phyloP scores from a whole-genome alignment of 2,888 invertebrate genomes.

The Eretmocerus hayati region DNA sequence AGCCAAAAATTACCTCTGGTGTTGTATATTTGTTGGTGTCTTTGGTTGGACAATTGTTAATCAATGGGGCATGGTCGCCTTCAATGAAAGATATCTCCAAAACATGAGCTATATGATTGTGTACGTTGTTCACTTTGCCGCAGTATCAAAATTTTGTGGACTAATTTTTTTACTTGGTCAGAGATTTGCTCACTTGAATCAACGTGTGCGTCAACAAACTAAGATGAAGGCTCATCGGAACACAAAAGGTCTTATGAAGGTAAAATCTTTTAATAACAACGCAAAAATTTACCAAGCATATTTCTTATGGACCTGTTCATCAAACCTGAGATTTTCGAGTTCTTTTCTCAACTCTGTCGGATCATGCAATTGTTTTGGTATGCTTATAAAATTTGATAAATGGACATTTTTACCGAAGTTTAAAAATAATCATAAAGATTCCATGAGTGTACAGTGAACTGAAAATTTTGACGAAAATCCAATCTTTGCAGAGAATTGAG shows the following conservation, averaged over 20 bases:
- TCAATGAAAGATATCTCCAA: constrained; percentile 28
- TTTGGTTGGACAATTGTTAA: constrained; percentile 30
- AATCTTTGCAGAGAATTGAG: constrained; percentile 33
- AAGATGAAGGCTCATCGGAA: background rate
- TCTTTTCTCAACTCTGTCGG: background rate
- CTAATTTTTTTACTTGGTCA: constrained; percentile 33
- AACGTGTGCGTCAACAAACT: background rate
- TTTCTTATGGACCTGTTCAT: too few species aligned
- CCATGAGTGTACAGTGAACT: background rate
- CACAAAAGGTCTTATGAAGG: background rate
- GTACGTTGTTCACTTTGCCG: constrained; percentile 31
- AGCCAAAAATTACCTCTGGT: constrained; percentile 26
- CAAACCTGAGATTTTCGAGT: background rate
- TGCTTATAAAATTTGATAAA: background rate
- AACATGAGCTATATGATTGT: constrained; percentile 34
- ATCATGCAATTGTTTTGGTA: too few species aligned
- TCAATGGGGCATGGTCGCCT: constrained; percentile 35
- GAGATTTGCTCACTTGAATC: constrained; percentile 36
- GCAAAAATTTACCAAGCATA: too few species aligned
- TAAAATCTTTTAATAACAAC: too few species aligned
- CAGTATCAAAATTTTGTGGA: constrained; percentile 34
- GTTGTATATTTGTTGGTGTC: constrained; percentile 15
- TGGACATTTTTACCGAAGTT: background rate
- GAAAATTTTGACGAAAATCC: background rate
- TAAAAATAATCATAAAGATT: background rate